phyloP scores from a whole-genome alignment of 2,888 invertebrate species.

The Agrotis ipsilon region DNA sequence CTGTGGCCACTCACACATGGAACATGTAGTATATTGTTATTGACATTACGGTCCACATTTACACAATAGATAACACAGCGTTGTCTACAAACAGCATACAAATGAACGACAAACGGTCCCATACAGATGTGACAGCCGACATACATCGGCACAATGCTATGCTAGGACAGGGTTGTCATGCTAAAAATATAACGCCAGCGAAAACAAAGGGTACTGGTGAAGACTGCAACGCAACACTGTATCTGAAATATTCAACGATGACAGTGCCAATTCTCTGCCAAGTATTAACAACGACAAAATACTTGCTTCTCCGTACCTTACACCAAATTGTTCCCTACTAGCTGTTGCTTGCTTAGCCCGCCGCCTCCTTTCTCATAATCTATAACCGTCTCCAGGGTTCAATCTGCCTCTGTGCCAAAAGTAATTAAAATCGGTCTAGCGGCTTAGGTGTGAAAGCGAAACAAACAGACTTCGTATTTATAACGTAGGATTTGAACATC shows the following conservation, averaged over 20 bases:
- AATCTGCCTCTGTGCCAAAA: too few relatives aligned
- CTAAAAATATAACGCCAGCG: constrained; percentile 1
- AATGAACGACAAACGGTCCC: constrained; percentile 78
- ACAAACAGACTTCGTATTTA: too few relatives aligned
- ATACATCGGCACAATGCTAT: constrained; percentile 75
- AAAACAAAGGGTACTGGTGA: neutral
- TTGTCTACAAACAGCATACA: constrained; percentile 77
- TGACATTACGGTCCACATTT: constrained; percentile 79
- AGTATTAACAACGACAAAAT: neutral
- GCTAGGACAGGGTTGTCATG: constrained; percentile 59
- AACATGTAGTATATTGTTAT: constrained; percentile 69
- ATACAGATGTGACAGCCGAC: constrained; percentile 71
- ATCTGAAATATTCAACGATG: neutral
- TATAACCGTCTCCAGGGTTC: too few relatives aligned
- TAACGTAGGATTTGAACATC: too few relatives aligned
- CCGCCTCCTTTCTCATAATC: too few relatives aligned
- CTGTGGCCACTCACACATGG: constrained; percentile 37
- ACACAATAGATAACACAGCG: constrained; percentile 83
- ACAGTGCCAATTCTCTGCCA: neutral
- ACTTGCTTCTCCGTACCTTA: neutral
- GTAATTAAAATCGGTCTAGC: too few relatives aligned
- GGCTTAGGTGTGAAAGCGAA: too few relatives aligned
- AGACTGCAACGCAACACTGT: neutral
- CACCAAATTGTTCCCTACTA: too few relatives aligned
- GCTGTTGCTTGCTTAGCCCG: too few relatives aligned